Evolutionary conservation across 1,140 invertebrate genomes (phyloP).

Genomic region (Ostrea edulis): DNA sequence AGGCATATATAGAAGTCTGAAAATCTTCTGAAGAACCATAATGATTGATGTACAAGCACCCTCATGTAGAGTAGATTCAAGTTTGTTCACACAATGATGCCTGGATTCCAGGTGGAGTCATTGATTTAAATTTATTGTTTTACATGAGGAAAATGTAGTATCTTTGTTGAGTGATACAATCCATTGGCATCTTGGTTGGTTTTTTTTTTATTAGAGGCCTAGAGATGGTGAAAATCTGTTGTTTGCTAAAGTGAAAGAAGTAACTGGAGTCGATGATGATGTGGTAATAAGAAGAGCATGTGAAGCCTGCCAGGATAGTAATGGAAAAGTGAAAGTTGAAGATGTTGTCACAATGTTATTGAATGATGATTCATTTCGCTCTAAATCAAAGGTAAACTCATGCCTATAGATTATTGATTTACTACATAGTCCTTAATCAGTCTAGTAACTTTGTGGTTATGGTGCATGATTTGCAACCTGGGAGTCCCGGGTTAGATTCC

Average conservation of each 20-base stretch:
- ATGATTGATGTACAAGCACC: too few relatives aligned
- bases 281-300: slow-evolving; percentile 73
- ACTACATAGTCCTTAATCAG: too few relatives aligned
- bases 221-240: slow-evolving; percentile 53
- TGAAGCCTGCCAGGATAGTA: slow-evolving; percentile 69
- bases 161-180: background rate
- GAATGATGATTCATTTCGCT: slow-evolving; percentile 60
- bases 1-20: too few relatives aligned
- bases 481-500: too few relatives aligned
- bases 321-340: slow-evolving; percentile 72
- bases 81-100: too few relatives aligned
- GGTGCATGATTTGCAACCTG: too few relatives aligned
- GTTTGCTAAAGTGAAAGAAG: slow-evolving; percentile 70
- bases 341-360: slow-evolving; percentile 74
- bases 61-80: too few relatives aligned
- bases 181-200: background rate
- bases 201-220: slow-evolving; percentile 46
- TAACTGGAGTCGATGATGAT: slow-evolving; percentile 73
- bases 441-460: too few relatives aligned
- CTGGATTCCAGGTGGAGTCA: too few relatives aligned
- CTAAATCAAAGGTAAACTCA: background rate
- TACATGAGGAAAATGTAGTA: background rate
- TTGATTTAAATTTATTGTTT: background rate
- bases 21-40: too few relatives aligned
- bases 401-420: too few relatives aligned